These are phyloP conservation scores for Euglossa dilemma DNA, from an alignment of 1,140 invertebrate species.

Conservation along the genomic window DNA sequence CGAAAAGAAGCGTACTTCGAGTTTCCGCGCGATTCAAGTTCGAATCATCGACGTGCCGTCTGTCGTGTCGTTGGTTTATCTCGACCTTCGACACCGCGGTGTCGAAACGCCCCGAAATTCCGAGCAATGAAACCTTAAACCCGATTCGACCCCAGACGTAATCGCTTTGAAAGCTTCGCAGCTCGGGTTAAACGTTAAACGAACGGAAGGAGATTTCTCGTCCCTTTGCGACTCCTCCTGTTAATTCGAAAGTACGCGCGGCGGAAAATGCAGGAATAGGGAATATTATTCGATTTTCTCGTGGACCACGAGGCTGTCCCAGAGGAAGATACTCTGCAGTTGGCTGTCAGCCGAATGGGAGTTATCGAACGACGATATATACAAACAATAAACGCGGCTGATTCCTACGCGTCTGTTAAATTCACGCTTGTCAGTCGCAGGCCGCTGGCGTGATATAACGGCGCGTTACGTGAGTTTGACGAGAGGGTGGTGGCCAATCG, in stretches of 20 bases:
- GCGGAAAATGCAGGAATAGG: not conserved
- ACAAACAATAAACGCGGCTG: constrained; percentile 75
- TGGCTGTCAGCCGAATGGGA: constrained; percentile 55
- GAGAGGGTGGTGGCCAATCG: constrained; percentile 61
- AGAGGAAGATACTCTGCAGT: constrained; percentile 5
- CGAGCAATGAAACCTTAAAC: not conserved
- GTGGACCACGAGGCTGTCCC: not conserved
- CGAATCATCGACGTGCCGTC: not conserved
- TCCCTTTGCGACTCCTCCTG: not conserved
- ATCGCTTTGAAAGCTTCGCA: not conserved
- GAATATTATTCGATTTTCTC: not conserved
- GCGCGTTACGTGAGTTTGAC: constrained; percentile 76
- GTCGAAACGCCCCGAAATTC: not conserved
- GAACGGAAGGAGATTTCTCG: not conserved
- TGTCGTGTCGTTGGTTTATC: not conserved
- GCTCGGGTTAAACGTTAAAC: not conserved
- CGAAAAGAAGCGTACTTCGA: too few species aligned
- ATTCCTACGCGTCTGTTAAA: constrained; percentile 77
- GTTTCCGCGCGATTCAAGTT: not conserved
- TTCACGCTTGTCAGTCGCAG: constrained; percentile 78
- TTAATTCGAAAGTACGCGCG: constrained; percentile 1
- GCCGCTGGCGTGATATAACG: constrained; percentile 75
- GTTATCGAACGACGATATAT: constrained; percentile 69
- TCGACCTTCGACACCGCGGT: not conserved
- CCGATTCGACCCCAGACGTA: not conserved